These are phyloP conservation scores for Oophaga sylvatica DNA, from an alignment of 2,797 vertebrate species.

Conservation along the genomic window DNA sequence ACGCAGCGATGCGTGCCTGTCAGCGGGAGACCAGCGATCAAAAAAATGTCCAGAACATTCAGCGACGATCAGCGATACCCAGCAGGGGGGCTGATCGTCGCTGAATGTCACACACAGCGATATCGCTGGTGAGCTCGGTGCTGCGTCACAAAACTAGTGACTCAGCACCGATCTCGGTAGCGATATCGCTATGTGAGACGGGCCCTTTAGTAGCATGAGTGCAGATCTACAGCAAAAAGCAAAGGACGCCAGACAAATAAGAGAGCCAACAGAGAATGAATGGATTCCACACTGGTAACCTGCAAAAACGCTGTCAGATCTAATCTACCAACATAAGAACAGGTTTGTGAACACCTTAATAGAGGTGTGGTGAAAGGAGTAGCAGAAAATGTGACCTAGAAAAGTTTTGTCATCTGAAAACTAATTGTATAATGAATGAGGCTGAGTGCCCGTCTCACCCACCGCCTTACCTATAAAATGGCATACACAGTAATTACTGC, in stretches of 20 bases:
- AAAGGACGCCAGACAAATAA: neutral
- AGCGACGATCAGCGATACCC: too few relatives aligned
- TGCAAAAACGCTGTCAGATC: conserved; percentile 12
- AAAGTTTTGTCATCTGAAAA: conserved; percentile 28
- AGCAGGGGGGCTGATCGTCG: too few relatives aligned
- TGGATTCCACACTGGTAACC: conserved; percentile 1
- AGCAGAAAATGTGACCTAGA: conserved; percentile 21
- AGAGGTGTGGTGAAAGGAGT: conserved; percentile 22
- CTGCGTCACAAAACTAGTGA: too few relatives aligned
- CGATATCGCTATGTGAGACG: too few relatives aligned
- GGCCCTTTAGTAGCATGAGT: neutral
- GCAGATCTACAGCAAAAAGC: neutral
- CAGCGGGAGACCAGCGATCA: too few relatives aligned
- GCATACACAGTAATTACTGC: conserved; percentile 38
- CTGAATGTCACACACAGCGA: too few relatives aligned
- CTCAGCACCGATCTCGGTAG: too few relatives aligned
- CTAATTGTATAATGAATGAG: conserved; percentile 24
- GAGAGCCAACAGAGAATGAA: neutral
- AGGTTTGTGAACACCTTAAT: neutral
- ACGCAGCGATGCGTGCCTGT: too few relatives aligned
- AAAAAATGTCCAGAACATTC: too few relatives aligned
- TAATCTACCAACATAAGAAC: neutral
- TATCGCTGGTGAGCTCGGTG: too few relatives aligned
- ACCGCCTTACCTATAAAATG: conserved; percentile 38
- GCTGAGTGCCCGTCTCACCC: conserved; percentile 17